phyloP scores from a whole-genome alignment of 2,113 vertebrate genomes.

The Phylloscopus trochilus region DNA sequence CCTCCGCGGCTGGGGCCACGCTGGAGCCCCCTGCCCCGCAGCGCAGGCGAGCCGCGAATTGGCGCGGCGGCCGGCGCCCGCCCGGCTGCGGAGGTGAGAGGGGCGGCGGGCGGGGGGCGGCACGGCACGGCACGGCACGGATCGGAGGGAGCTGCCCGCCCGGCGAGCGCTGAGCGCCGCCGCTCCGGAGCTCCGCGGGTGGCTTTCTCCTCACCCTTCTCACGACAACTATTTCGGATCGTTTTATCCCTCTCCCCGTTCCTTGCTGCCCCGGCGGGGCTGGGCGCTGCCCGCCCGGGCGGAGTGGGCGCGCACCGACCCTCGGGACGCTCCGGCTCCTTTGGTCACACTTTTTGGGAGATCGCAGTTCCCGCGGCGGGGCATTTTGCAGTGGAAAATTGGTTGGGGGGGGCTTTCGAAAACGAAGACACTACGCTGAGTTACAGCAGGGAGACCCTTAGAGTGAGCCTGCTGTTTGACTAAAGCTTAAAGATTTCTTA shows the following conservation, averaged over 20 bases:
- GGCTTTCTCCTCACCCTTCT: not conserved
- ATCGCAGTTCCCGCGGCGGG: not conserved
- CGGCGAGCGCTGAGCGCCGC: not conserved
- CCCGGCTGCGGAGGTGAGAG: not conserved
- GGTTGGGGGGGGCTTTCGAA: not conserved
- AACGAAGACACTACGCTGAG: slow-evolving; percentile 24
- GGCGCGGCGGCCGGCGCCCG: not conserved
- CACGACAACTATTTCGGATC: slow-evolving; percentile 1
- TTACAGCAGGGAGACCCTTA: slow-evolving; percentile 43
- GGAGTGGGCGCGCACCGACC: not conserved
- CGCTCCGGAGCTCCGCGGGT: not conserved
- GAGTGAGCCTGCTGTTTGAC: slow-evolving; percentile 1
- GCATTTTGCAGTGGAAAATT: slow-evolving; percentile 32
- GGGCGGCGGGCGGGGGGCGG: slow-evolving; percentile 14
- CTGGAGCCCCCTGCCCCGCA: not conserved
- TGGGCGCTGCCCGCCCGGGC: slow-evolving; percentile 15
- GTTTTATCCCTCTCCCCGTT: not conserved
- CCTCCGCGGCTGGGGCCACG: not conserved
- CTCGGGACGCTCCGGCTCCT: slow-evolving; percentile 33
- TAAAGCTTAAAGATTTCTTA: slow-evolving; percentile 8
- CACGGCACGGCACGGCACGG: not conserved
- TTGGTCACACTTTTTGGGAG: not conserved
- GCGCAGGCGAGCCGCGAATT: not conserved
- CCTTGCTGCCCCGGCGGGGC: not conserved
- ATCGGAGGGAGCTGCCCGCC: not conserved